Evolutionary conservation across 2,113 vertebrate genomes (phyloP).

Genomic region (Oreochromis spilurus): DNA sequence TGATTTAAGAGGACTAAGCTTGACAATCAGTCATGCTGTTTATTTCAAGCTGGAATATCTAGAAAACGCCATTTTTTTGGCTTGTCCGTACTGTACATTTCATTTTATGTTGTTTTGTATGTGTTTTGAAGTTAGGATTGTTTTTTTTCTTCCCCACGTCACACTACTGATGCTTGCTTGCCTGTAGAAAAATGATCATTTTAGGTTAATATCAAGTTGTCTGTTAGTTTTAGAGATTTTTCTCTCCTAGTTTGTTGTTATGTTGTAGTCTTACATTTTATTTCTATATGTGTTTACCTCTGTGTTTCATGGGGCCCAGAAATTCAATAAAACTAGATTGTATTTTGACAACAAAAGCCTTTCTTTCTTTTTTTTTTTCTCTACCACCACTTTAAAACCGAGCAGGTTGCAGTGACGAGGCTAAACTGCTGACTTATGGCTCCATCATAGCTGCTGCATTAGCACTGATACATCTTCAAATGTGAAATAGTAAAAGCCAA

Average conservation of each 20-base stretch:
- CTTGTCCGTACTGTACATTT: neutral
- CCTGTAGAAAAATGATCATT: neutral
- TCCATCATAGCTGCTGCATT: neutral
- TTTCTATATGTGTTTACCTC: neutral
- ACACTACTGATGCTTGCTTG: neutral
- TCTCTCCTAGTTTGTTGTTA: neutral
- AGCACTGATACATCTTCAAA: neutral
- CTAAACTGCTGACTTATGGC: neutral
- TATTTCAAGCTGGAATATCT: neutral
- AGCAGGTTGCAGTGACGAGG: neutral
- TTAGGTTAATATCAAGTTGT: neutral
- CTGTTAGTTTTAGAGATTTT: neutral
- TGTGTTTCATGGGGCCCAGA: constrained; percentile 19
- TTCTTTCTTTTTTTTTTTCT: neutral
- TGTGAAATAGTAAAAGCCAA: neutral
- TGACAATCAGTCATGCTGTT: constrained; percentile 44
- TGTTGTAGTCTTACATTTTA: neutral
- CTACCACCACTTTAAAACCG: neutral
- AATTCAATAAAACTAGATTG: constrained; percentile 60
- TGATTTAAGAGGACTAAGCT: constrained; percentile 5
- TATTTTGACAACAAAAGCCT: constrained; percentile 47
- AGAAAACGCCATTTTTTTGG: constrained; percentile 2
- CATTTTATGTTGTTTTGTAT: neutral
- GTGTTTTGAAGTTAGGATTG: neutral
- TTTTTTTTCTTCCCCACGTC: neutral